phyloP scores from a whole-genome alignment of 1,140 invertebrate species.

The Leptinotarsa undecemlineata region DNA sequence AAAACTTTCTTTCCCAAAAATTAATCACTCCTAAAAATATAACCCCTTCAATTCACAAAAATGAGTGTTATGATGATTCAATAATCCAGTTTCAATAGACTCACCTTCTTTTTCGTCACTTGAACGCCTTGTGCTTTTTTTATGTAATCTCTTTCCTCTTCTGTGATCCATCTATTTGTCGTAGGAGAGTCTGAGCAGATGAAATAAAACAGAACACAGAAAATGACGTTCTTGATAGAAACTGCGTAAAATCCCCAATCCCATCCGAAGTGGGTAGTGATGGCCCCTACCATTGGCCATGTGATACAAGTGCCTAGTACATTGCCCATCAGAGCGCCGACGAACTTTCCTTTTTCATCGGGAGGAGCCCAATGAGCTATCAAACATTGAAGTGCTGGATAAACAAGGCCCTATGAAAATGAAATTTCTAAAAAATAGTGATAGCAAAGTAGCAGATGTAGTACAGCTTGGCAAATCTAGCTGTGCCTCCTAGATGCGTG shows the following conservation, averaged over 20 bases:
- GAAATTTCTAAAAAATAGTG: background rate
- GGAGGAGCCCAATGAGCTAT: conserved; percentile 75
- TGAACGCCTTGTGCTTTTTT: conserved; percentile 62
- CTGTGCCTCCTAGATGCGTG: too few species aligned
- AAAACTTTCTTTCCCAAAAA: too few species aligned
- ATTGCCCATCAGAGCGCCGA: conserved; percentile 73
- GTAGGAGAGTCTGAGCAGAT: conserved; percentile 72
- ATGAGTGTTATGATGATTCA: too few species aligned
- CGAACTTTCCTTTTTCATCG: conserved; percentile 64
- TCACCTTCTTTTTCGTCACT: conserved; percentile 60
- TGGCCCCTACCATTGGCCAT: conserved; percentile 68
- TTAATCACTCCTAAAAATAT: too few species aligned
- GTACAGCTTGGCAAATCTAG: too few species aligned
- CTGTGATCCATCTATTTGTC: conserved; percentile 74
- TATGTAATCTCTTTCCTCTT: conserved; percentile 77
- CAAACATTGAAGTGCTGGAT: conserved; percentile 71
- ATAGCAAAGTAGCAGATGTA: too few species aligned
- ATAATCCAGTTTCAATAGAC: background rate
- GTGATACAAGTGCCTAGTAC: conserved; percentile 79
- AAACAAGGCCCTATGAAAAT: conserved; percentile 67
- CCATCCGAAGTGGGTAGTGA: conserved; percentile 72
- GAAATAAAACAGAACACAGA: conserved; percentile 36
- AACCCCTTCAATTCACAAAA: too few species aligned
- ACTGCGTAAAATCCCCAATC: conserved; percentile 56
- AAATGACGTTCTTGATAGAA: conserved; percentile 27